Evolutionary conservation across 2,113 vertebrate species (phyloP).

Genomic region (Coptodon bakossiorum): DNA sequence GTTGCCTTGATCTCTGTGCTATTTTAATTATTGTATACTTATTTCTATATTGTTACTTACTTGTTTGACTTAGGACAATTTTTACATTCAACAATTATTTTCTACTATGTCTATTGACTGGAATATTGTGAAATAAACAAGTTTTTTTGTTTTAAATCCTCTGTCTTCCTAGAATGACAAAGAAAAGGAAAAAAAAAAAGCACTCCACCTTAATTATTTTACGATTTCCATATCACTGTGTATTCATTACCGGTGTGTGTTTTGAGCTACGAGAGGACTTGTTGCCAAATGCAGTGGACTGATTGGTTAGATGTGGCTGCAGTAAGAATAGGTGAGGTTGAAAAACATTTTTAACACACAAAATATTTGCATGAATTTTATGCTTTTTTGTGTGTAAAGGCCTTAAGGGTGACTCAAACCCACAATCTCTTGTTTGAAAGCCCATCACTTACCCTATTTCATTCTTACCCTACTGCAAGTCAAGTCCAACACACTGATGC

Average conservation of each 20-base stretch:
- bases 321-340: not conserved
- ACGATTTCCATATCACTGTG: not conserved
- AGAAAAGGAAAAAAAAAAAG: rapidly evolving
- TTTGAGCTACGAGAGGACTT: not conserved
- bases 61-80: not conserved
- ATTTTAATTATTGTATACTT: not conserved
- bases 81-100: not conserved
- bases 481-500: not conserved
- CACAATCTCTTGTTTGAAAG: not conserved
- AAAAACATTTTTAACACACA: not conserved
- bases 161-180: not conserved
- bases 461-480: not conserved
- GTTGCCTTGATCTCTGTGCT: not conserved
- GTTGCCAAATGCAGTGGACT: not conserved
- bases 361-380: not conserved
- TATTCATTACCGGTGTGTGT: not conserved
- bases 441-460: not conserved
- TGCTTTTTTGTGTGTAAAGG: not conserved
- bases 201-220: not conserved
- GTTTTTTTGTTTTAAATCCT: rapidly evolving
- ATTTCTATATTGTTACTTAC: not conserved
- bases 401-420: not conserved
- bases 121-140: not conserved
- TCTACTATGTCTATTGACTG: not conserved
- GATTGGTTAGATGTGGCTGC: not conserved